Base-by-base conservation (phyloP, 2,888 invertebrate genomes). In the Harmothoe impar region DNA sequence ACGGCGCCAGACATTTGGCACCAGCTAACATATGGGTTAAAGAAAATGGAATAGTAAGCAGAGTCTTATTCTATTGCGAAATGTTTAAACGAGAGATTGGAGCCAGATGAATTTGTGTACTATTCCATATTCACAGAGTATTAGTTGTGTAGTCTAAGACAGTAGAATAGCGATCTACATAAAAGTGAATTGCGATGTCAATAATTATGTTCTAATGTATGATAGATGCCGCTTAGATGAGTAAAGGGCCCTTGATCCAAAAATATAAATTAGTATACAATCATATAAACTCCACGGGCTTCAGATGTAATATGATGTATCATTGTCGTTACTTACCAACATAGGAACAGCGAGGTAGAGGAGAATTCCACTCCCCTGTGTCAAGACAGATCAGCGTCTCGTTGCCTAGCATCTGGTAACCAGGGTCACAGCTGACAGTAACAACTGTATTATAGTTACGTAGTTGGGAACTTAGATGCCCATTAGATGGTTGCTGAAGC, bases 361-460 rank as follows among this genome's bases (percentile, higher is more conserved):
- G 90, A 52, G 52, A 52, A 54, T 84, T 89, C 91, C 91, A 91
- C 15, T 89, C 31, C 25, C 91, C 91, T 29, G 88, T 91, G 25
- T 86, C 51, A 43, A 91, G 81, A 72, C 92, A 92, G 25, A 68
- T 81, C n/a, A 88, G 52, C n/a, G 89, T 89, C 12, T 89, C 31
- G 33, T 89, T 89, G 35, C 92, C 92, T 29, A 88, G 86, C 54
- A 91, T n/a, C 31, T 43, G 62, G 33, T 89, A 92, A 23, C 92
- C 91, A 12, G 25, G 54, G 12, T 92, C 33, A 81, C 92, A 92
- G 33, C 68, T 56, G 89, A 90, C 91, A 1, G 90, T 91, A 5
- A 92, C 92, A 12, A 52, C 68, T 1, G 90, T 90, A 33, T 86
- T 72, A 51, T 68, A 90, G 31, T 52, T 51, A 17, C 62, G 56